Conservation (phyloP, 53 echinoderm and acorn worm genomes). For the Apostichopus leukothele region DNA sequence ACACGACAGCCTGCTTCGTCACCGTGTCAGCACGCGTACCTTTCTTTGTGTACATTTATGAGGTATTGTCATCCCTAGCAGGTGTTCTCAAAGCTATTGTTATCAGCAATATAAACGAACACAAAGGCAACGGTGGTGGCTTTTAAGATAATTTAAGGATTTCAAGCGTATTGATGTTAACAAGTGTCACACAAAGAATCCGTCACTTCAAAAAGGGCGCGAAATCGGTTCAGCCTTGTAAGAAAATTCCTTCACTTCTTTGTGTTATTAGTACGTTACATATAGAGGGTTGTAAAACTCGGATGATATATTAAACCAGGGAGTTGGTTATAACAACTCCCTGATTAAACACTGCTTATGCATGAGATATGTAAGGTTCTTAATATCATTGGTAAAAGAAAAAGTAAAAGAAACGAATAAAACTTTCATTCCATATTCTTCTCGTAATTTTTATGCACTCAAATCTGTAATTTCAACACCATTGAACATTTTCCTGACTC, state of each 20-base stretch:
- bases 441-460: too few species aligned
- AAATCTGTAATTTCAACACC: too few species aligned
- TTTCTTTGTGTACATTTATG: conserved; percentile 20
- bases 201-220: conserved; percentile 32
- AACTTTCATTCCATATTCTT: too few species aligned
- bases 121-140: conserved; percentile 23
- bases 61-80: conserved; percentile 19
- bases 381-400: too few species aligned
- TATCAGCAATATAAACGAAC: conserved; percentile 7
- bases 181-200: conserved; percentile 38
- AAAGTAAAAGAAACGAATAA: too few species aligned
- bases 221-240: conserved; percentile 12
- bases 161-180: conserved; percentile 24
- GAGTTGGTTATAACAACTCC: too few species aligned
- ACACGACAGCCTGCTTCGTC: conserved; percentile 1
- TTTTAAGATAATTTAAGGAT: conserved; percentile 33
- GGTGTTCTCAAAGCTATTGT: conserved; percentile 35
- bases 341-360: too few species aligned
- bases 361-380: too few species aligned
- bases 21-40: conserved; percentile 18
- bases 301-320: too few species aligned
- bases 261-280: background rate
- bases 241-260: background rate
- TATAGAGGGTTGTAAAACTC: too few species aligned
- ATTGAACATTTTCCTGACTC: too few species aligned